These are phyloP conservation scores for Tenthredo mesomela DNA, from an alignment of 2,888 invertebrate species.

Conservation along the genomic window DNA sequence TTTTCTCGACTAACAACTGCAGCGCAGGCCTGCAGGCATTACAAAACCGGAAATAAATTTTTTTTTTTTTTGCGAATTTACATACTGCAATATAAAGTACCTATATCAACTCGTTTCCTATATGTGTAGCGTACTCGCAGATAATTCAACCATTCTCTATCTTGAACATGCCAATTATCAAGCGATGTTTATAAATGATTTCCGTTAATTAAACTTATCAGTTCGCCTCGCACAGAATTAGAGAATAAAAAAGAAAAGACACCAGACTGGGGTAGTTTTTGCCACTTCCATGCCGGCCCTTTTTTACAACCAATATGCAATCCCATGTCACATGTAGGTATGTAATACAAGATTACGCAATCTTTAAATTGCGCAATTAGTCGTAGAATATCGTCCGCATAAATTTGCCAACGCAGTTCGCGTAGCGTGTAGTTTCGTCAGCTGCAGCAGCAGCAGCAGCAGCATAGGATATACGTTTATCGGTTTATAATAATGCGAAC, in stretches of 20 bases:
- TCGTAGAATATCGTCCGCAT: no score
- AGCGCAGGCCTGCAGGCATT: background rate
- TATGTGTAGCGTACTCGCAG: background rate
- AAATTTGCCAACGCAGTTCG: no score
- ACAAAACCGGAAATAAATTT: background rate
- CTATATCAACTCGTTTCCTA: background rate
- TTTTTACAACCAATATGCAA: background rate
- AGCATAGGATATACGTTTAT: background rate
- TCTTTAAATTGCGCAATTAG: background rate
- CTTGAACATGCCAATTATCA: background rate
- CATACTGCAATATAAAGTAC: background rate
- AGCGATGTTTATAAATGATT: background rate
- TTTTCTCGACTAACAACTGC: background rate
- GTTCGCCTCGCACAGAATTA: background rate
- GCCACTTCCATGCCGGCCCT: background rate
- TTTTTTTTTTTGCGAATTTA: background rate
- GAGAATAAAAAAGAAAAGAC: background rate
- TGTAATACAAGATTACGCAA: background rate
- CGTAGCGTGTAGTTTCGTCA: background rate
- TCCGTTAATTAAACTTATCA: background rate
- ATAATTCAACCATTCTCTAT: background rate
- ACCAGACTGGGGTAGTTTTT: background rate
- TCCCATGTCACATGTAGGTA: background rate
- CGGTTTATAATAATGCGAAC: slow-evolving; percentile 33
- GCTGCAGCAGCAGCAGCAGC: background rate